Base-by-base conservation (phyloP, 2,113 vertebrate species). In the Phrynosoma blainvillii region DNA sequence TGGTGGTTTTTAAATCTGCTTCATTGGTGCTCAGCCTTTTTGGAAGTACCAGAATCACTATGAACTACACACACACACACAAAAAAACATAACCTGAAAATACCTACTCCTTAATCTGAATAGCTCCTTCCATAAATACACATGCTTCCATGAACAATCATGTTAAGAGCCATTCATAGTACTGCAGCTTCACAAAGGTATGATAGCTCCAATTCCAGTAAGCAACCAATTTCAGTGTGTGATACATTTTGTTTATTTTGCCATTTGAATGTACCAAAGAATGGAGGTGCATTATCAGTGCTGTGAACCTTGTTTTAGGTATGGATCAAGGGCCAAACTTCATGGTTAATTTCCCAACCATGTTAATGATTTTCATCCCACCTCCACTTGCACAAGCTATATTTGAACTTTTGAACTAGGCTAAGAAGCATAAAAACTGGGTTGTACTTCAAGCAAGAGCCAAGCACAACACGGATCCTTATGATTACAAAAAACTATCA, bases 261-360 rank as follows among this genome's bases (percentile, higher is more conserved):
- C 36, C 18, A 5, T 62, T 6, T 47, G 27, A 82, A 74, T 79
- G 4, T 2, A 30, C 2, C 36, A 1, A 40, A 77, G 36, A 71
- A 56, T 42, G 71, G 27, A 86, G 42, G 27, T 25, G 62, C 36
- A 27, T 40, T 1, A 70, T 3, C 79, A 88, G 12, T 52, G 56
- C 40, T 66, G 76, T 20, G 25, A 87, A 74, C 1, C 30, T 21
- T 9, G 71, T n/a, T 0, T 0, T 86, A 76, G 30, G 0, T 0
- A 3, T 1, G 76, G 40, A n/a, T 59, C 18, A 73, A 2, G 85
- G 30, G 3, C 25, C 91, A 87, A 74, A 47, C 23, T 65, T 56
- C 40, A 79, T 5, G 6, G 82, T 3, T 6, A 0, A 0, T 10
- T 27, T 25, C 62, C 13, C 0, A 12, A 32, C 0, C 52, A 30